Percentiles rank a stretch among this genome's conserved stretches.
phyloP scores from a whole-genome alignment of 2,113 vertebrate species.

The Urocitellus parryii region DNA sequence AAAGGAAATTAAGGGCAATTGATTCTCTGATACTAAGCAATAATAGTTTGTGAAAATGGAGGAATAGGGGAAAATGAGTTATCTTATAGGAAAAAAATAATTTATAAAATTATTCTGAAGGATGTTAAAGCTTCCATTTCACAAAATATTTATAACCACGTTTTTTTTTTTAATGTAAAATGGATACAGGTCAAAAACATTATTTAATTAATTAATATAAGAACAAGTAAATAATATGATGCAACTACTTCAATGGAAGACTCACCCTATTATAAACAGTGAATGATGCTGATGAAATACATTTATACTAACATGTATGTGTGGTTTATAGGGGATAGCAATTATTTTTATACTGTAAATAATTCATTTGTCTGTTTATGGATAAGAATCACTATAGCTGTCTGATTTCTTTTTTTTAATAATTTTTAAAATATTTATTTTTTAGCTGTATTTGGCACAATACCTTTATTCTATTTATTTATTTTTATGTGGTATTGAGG shows the following conservation, averaged over 20 bases:
- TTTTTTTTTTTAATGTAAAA: background rate
- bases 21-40: background rate
- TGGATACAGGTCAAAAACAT: background rate
- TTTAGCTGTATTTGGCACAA: no score
- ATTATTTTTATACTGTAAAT: background rate
- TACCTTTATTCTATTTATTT: no score
- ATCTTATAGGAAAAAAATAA: background rate
- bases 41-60: constrained; percentile 7
- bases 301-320: background rate
- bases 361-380: constrained; percentile 1
- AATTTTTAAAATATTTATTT: no score
- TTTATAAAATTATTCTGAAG: background rate
- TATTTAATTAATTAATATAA: constrained; percentile 9
- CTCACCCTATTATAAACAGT: background rate
- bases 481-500: no score
- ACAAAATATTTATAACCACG: background rate
- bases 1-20: background rate
- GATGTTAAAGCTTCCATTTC: background rate
- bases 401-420: no score
- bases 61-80: background rate
- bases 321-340: background rate
- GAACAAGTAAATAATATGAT: background rate
- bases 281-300: background rate
- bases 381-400: background rate
- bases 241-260: background rate